phyloP scores from a whole-genome alignment of 1,140 invertebrate species.

The Dendrolimus punctatus region DNA sequence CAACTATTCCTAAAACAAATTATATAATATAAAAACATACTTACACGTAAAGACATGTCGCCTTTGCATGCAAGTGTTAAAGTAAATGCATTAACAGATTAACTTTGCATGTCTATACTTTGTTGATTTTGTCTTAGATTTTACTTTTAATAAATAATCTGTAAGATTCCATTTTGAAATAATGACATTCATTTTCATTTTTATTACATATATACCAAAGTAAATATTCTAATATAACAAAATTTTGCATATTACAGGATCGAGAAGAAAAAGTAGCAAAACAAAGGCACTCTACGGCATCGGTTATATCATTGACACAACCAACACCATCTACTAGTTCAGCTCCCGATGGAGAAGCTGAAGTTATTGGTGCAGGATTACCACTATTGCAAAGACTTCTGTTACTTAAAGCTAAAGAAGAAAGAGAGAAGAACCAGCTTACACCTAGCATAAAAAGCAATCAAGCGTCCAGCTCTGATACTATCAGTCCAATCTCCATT shows the following conservation, averaged over 20 bases:
- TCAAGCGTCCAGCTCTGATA: conserved; percentile 65
- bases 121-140: too few relatives aligned
- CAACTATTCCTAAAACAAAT: background rate
- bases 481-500: conserved; percentile 64
- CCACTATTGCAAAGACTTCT: conserved; percentile 85
- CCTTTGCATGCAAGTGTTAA: too few relatives aligned
- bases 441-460: conserved; percentile 57
- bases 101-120: too few relatives aligned
- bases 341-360: conserved; percentile 62
- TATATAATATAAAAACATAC: conserved; percentile 1
- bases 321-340: conserved; percentile 61
- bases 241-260: conserved; percentile 45
- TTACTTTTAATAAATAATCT: too few relatives aligned
- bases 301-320: conserved; percentile 60
- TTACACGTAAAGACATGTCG: too few relatives aligned
- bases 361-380: conserved; percentile 80
- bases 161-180: too few relatives aligned
- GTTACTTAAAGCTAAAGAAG: conserved; percentile 85
- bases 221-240: too few relatives aligned
- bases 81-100: too few relatives aligned
- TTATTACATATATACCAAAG: too few relatives aligned
- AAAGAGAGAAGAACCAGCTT: conserved; percentile 72
- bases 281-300: conserved; percentile 55
- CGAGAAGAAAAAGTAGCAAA: conserved; percentile 73
- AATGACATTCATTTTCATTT: too few relatives aligned